These are phyloP conservation scores for Barnardius zonarius DNA, from an alignment of 2,113 vertebrate genomes.

Conservation along the genomic window DNA sequence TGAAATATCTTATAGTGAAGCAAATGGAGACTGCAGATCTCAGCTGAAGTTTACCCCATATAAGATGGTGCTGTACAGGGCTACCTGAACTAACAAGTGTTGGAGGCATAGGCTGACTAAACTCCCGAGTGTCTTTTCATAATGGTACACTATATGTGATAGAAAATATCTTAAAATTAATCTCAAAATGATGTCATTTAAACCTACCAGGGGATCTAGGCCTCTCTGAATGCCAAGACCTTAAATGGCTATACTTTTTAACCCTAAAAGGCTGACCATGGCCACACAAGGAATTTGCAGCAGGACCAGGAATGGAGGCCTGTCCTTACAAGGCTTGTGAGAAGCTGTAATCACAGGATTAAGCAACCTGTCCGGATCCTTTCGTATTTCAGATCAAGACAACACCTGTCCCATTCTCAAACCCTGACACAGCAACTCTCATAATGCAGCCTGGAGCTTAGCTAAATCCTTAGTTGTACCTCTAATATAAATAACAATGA, in stretches of 20 bases:
- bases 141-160: background rate
- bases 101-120: background rate
- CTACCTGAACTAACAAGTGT: background rate
- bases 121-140: background rate
- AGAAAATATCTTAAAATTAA: background rate
- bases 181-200: background rate
- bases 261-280: background rate
- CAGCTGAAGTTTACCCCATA: background rate
- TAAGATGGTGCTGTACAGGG: background rate
- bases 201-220: background rate
- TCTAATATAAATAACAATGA: slow-evolving; percentile 34
- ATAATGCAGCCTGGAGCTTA: background rate
- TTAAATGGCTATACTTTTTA: background rate
- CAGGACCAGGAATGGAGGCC: background rate
- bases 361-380: background rate
- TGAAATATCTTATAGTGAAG: background rate
- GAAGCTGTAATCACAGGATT: background rate
- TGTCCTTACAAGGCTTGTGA: background rate
- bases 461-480: background rate
- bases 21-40: background rate
- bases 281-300: background rate
- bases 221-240: background rate
- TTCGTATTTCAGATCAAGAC: slow-evolving; percentile 16
- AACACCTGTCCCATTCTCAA: background rate
- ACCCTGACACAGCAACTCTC: slow-evolving; percentile 1